Evolutionary conservation across 2,888 invertebrate genomes (phyloP).

Genomic region (Odontocolon sp.): DNA sequence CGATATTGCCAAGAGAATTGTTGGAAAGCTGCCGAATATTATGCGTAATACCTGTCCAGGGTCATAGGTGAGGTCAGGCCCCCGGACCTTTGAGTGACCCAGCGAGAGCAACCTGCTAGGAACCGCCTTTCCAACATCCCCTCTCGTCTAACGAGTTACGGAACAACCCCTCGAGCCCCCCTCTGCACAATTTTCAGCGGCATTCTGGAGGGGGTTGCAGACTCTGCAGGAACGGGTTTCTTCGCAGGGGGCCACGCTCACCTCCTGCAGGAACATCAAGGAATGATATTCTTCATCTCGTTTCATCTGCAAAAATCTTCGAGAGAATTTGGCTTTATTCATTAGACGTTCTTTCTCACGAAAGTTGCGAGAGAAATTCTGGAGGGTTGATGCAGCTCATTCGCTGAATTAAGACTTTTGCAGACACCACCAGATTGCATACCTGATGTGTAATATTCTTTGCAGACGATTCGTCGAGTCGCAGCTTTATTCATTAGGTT

Average conservation of each 20-base stretch:
- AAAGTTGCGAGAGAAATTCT: conserved; percentile 4
- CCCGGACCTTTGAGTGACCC: conserved; percentile 60
- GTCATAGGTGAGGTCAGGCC: conserved; percentile 75
- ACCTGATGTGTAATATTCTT: background rate
- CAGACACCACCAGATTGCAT: background rate
- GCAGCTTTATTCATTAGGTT: conserved; percentile 48
- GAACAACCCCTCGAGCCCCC: conserved; percentile 32
- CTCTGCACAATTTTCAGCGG: conserved; percentile 8
- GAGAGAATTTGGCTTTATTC: conserved; percentile 72
- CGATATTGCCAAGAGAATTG: background rate
- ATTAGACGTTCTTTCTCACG: conserved; percentile 67
- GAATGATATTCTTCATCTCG: conserved; percentile 24
- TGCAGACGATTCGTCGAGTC: too few species aligned
- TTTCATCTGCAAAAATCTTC: conserved; percentile 13
- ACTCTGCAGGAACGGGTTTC: conserved; percentile 71
- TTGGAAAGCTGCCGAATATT: conserved; percentile 12
- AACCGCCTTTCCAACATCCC: conserved; percentile 55
- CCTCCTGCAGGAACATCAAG: conserved; percentile 47
- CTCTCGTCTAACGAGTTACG: conserved; percentile 59
- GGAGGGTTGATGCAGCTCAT: conserved; percentile 31
- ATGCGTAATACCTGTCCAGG: conserved; percentile 70
- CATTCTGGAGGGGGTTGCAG: conserved; percentile 58
- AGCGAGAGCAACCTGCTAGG: conserved; percentile 71
- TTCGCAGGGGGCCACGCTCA: conserved; percentile 66
- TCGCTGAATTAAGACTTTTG: conserved; percentile 1